Conservation (phyloP, 2,113 vertebrate genomes). For the Trematomus loennbergii region DNA sequence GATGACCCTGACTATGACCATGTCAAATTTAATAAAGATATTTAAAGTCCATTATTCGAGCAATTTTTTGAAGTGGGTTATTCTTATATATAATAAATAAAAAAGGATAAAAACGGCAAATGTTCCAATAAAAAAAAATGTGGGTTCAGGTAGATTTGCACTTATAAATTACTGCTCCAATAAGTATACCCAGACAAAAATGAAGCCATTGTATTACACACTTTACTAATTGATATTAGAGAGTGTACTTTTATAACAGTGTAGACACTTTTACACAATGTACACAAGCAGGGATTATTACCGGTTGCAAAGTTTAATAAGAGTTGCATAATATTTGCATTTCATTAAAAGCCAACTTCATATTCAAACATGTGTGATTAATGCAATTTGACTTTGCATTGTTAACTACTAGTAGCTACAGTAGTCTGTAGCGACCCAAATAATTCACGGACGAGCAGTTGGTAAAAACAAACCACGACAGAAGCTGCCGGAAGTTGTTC, state of each 20-base stretch:
- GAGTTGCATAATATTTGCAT: neutral
- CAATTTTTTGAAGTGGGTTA: no score
- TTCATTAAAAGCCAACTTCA: neutral
- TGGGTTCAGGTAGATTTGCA: no score
- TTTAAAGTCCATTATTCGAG: no score
- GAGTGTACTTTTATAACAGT: neutral
- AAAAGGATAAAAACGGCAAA: neutral
- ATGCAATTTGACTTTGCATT: neutral
- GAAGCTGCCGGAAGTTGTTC: neutral
- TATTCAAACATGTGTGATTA: neutral
- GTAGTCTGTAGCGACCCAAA: neutral
- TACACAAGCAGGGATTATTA: neutral
- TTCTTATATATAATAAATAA: no score
- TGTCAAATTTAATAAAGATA: no score
- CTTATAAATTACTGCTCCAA: no score
- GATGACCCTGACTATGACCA: no score
- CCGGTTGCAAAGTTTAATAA: rapidly evolving
- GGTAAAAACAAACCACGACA: neutral
- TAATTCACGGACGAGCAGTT: neutral
- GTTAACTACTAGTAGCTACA: neutral
- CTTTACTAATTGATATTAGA: neutral
- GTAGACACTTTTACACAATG: neutral
- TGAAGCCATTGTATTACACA: no score
- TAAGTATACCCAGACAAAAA: no score
- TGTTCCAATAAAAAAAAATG: neutral